Evolutionary conservation across 2,797 vertebrate species (phyloP).

Genomic region (Buceros bicornis): DNA sequence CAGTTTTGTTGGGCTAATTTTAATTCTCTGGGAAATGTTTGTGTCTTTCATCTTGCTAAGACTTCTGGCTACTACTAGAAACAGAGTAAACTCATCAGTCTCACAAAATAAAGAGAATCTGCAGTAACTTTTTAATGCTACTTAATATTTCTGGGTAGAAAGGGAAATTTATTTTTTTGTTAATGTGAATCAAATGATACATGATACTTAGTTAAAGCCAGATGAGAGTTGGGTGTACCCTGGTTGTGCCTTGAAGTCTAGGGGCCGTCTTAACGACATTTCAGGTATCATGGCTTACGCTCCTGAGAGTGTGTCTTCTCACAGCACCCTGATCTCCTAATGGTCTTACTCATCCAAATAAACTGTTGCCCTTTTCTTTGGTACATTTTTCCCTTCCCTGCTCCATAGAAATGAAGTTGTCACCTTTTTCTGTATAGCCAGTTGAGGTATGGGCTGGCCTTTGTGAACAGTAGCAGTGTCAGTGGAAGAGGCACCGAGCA

Average conservation of each 20-base stretch:
- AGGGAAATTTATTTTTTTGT: neutral
- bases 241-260: neutral
- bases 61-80: neutral
- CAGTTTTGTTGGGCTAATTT: neutral
- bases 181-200: neutral
- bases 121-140: neutral
- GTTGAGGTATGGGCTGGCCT: neutral
- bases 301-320: neutral
- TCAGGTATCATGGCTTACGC: neutral
- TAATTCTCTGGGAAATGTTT: neutral
- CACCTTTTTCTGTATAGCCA: rapidly evolving
- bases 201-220: neutral
- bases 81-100: neutral
- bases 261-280: neutral
- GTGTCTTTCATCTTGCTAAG: neutral
- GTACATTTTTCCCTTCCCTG: neutral
- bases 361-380: neutral
- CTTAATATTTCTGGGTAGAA: neutral
- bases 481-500: neutral
- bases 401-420: neutral
- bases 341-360: neutral
- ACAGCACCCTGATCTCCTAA: neutral
- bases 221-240: neutral
- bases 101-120: neutral
- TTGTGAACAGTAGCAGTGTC: neutral